Evolutionary conservation across 2,888 invertebrate species (phyloP).

Genomic region (Eueremaeus valkanovi): DNA sequence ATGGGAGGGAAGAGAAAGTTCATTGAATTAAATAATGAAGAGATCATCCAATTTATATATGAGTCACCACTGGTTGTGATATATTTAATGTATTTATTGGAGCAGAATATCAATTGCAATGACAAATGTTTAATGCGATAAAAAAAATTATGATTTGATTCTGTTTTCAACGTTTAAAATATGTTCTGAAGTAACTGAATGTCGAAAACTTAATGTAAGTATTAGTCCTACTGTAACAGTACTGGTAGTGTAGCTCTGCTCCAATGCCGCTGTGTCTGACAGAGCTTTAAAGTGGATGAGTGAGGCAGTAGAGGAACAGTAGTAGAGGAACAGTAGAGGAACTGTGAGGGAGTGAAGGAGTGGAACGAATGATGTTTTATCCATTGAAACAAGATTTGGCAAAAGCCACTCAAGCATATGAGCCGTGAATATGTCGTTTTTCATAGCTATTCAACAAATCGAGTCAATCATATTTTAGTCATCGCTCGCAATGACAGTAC

Average conservation of each 20-base stretch:
- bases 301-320: neutral
- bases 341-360: too few species aligned
- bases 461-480: constrained; percentile 15
- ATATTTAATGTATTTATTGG: neutral
- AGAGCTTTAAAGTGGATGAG: too few species aligned
- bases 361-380: neutral
- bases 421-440: constrained; percentile 12
- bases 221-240: too few species aligned
- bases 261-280: neutral
- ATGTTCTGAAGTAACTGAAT: neutral
- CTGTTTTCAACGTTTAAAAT: neutral
- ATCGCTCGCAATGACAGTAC: too few species aligned
- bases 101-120: neutral
- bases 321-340: neutral
- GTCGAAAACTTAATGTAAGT: neutral
- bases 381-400: constrained; percentile 14
- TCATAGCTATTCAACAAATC: constrained; percentile 28
- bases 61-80: neutral
- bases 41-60: neutral
- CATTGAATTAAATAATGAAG: constrained; percentile 13
- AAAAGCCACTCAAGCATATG: constrained; percentile 13
- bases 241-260: neutral
- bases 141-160: neutral
- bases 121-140: neutral
- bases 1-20: neutral